A percentile compares a stretch with the other conserved stretches of the same genome.
Conservation (phyloP, 2,888 invertebrate species). For the Antitype chi region DNA sequence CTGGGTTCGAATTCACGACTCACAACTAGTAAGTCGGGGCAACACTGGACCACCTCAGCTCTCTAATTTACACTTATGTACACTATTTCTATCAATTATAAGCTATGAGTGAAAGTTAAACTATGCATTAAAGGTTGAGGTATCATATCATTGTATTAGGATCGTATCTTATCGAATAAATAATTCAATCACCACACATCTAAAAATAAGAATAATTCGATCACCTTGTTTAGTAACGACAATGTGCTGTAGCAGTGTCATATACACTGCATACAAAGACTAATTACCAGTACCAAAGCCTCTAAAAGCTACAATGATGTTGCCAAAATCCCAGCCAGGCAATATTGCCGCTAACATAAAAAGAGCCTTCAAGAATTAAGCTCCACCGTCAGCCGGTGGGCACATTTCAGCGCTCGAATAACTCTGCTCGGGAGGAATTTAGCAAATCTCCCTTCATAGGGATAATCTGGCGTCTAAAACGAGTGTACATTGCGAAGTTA, state of each 20-base stretch:
- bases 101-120: no score
- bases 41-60: no score
- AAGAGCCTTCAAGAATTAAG: constrained; percentile 57
- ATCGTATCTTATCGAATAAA: no score
- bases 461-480: constrained; percentile 60
- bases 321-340: constrained; percentile 17
- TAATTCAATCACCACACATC: no score
- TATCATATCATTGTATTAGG: no score
- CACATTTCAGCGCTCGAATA: constrained; percentile 59
- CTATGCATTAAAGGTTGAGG: no score
- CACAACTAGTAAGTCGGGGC: no score
- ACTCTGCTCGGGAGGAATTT: constrained; percentile 51
- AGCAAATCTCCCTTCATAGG: constrained; percentile 59
- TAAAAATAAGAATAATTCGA: no score
- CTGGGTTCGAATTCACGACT: no score
- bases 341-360: constrained; percentile 47
- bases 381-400: constrained; percentile 47
- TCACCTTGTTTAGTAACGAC: no score
- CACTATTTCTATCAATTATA: no score
- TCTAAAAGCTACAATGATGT: constrained; percentile 21
- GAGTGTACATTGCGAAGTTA: constrained; percentile 20
- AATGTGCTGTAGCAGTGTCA: neutral
- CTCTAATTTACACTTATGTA: no score
- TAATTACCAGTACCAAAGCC: constrained; percentile 28
- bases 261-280: neutral